Conservation (phyloP, 2,797 vertebrate genomes). For the Sorex maritimensis region DNA sequence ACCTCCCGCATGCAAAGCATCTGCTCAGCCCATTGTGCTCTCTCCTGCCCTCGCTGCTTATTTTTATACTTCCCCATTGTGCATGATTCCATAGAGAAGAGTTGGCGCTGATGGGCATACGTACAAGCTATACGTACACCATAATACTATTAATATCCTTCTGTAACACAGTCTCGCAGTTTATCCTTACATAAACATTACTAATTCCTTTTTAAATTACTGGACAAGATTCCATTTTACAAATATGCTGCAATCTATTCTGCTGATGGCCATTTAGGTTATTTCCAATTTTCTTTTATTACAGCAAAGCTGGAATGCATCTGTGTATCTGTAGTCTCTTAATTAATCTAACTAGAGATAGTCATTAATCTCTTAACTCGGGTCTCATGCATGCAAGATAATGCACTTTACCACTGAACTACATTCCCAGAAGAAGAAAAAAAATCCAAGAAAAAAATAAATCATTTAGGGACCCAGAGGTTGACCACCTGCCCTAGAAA, state of each 20-base stretch:
- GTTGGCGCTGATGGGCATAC: conserved; percentile 32
- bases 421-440: too few species aligned
- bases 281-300: conserved; percentile 40
- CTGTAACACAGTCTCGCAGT: background rate
- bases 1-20: too few species aligned
- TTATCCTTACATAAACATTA: conserved; percentile 7
- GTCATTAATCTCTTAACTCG: background rate
- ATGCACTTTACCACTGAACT: too few species aligned
- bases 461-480: too few species aligned
- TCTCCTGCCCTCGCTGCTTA: background rate
- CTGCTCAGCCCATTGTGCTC: background rate
- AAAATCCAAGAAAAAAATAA: too few species aligned
- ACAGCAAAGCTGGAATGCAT: background rate
- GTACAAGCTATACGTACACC: background rate
- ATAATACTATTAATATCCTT: background rate
- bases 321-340: background rate
- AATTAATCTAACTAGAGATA: background rate
- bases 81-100: background rate
- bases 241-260: background rate
- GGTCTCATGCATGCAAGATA: too few species aligned
- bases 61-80: conserved; percentile 28
- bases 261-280: background rate
- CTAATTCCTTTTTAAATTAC: conserved; percentile 24
- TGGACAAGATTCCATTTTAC: background rate
- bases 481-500: too few species aligned